phyloP scores from a whole-genome alignment of 2,797 vertebrate species.

The Antrozous pallidus region DNA sequence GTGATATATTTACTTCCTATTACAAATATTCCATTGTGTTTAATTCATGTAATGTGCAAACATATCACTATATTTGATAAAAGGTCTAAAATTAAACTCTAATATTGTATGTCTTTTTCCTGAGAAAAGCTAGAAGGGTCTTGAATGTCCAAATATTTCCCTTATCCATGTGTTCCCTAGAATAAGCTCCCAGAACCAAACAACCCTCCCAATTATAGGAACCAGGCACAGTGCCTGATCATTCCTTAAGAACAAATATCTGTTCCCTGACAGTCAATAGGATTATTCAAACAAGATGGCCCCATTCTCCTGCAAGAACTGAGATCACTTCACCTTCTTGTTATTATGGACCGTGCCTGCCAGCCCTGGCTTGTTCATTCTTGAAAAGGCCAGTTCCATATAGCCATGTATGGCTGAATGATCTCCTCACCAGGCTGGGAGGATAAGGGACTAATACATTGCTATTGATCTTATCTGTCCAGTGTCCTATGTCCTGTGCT shows the following conservation, averaged over 20 bases:
- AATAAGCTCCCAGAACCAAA: background rate
- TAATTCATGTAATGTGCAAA: background rate
- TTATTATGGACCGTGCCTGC: background rate
- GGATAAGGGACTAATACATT: background rate
- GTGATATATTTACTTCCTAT: background rate
- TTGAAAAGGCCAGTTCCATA: fast-evolving
- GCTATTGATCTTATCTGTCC: fast-evolving
- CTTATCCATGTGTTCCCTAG: fast-evolving
- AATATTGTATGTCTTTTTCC: background rate
- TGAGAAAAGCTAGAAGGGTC: background rate
- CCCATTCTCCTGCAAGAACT: background rate
- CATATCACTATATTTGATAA: fast-evolving
- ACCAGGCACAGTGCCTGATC: no score
- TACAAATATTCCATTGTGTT: background rate
- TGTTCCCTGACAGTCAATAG: background rate
- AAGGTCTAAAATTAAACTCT: background rate
- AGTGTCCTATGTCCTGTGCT: fast-evolving
- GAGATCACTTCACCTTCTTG: background rate
- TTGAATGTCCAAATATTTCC: background rate
- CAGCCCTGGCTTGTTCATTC: background rate
- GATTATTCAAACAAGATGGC: background rate
- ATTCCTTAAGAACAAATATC: no score
- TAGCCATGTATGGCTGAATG: fast-evolving
- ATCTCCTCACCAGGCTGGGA: background rate
- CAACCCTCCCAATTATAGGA: background rate